Base-by-base conservation (phyloP, 1,140 invertebrate species). In the Drosophila subpulchrella region DNA sequence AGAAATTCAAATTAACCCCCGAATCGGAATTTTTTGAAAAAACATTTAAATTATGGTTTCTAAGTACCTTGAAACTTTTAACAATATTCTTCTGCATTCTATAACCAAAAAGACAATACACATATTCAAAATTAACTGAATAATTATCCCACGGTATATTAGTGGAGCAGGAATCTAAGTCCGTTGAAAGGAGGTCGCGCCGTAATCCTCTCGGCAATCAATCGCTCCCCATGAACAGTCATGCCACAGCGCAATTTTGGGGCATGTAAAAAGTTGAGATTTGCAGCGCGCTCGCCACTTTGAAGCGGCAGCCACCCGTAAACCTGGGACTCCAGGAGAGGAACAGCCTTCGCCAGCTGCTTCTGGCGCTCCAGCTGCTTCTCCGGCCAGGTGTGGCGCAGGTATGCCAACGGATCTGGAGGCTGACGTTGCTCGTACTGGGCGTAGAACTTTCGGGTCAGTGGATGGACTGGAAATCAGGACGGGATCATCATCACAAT, bases 111-210 rank as follows among this genome's bases (percentile, higher is more conserved):
- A 27, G 27, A 27, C 27, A 27, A 27, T 27, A 27, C 27, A 27
- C 27, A 27, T 27, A 3, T 27, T 27, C 27, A 5, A 27, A 27
- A 27, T 5, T 27, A 27, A 27, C 27, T 27, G 27, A 27, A 20
- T 20, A 20, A 20, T 20, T 20, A 20, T 20, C 27, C 27, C 27
- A 27, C 27, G 27, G 27, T 27, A 27, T 27, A 6, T 42, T 68
- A 89, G 41, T 86, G 83, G n/a, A 92, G 59, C 58, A 90, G 53
- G 39, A 92, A 92, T 12, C 85, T 48, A 6, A 91, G 66, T 7
- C 91, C 91, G 46, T 91, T 91, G 38, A 92, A 92, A 8, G 66
- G 55, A 12, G 85, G 88, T 5, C 91, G 70, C 15, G 90, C 88
- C 1, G 91, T 91, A 8, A 92, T 79, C 15, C 78, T 74, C 10